phyloP scores from a whole-genome alignment of 2,888 invertebrate genomes.

The Prenolepis imparis region DNA sequence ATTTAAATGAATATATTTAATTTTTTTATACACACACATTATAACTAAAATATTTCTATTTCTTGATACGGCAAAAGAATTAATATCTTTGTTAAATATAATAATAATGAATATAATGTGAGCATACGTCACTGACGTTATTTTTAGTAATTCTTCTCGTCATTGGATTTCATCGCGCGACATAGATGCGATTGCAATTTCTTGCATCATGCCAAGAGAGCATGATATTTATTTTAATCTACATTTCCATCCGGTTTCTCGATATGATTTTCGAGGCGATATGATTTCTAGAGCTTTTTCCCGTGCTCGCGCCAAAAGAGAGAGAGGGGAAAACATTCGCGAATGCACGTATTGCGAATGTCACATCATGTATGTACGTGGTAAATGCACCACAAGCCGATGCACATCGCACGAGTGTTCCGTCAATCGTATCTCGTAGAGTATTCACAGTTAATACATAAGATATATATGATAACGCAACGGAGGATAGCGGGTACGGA shows the following conservation, averaged over 20 bases:
- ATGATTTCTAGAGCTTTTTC: not conserved
- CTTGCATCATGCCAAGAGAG: slow-evolving; percentile 33
- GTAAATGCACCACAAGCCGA: slow-evolving; percentile 10
- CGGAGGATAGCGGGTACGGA: slow-evolving; percentile 57
- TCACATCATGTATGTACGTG: not conserved
- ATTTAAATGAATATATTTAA: not conserved
- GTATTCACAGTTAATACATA: slow-evolving; percentile 74
- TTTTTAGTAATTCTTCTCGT: slow-evolving; percentile 23
- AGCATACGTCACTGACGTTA: not conserved
- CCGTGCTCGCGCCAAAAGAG: not conserved
- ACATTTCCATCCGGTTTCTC: slow-evolving; percentile 5
- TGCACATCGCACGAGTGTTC: slow-evolving; percentile 38
- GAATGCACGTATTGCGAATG: not conserved
- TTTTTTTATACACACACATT: not conserved
- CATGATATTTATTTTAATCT: slow-evolving; percentile 44
- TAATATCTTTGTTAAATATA: not conserved
- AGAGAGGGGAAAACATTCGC: not conserved
- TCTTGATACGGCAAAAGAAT: not conserved
- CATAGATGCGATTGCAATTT: slow-evolving; percentile 14
- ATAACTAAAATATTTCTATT: not conserved
- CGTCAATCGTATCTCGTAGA: slow-evolving; percentile 49
- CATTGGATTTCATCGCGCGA: slow-evolving; percentile 25
- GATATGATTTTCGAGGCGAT: slow-evolving; percentile 27
- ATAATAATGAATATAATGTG: not conserved
- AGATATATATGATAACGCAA: slow-evolving; percentile 68